Base-by-base conservation (phyloP, 2,888 invertebrate genomes). In the Folsomia manolachei region DNA sequence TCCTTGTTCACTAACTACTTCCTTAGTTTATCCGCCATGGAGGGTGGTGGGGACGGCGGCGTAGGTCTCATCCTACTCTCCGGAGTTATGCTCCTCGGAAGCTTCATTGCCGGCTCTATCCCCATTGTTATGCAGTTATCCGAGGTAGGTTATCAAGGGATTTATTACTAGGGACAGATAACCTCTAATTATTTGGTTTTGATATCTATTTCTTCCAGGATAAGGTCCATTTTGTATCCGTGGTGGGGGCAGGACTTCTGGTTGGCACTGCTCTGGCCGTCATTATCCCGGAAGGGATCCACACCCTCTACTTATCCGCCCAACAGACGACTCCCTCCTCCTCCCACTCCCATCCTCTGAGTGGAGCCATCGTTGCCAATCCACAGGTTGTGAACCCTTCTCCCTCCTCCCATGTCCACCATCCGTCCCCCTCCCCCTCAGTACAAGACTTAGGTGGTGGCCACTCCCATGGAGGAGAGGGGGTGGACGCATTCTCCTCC, bases 201-300 rank as follows among this genome's bases (percentile, higher is more conserved):
- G n/a, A 56, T 56, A 56, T 61, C 75, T 78, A 78, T 80, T 76
- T 7, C 82, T 77, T 78, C 85, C 87, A 98, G 97, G 94, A 94
- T 74, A 97, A 95, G 84, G 86, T 99, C 39, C 93, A 96, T 83
- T 88, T 94, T 82, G 91, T 97, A 51, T 96, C 97, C 27, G 92
- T 97, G 18, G 89, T 99, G 77, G 99, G 99, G 69, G 98, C 99
- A 7, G 99, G 99, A 0, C 87, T 99, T 7, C 87, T 99, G 0
- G 97, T 99, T 0, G 99, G 99, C 1, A 98, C 99, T 27, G 97
- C 99, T 0, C 84, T 99, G 39, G 93, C 96, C 2, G 98, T 99
- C 0, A 99, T 99, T 70, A 97, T 99, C 81, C 99, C 99, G 0
- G 99, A 99, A 86, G 99, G 99, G 4, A 93, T 99, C n/a, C 88